phyloP scores from a whole-genome alignment of 2,888 invertebrate genomes.

The Girardia tigrina region DNA sequence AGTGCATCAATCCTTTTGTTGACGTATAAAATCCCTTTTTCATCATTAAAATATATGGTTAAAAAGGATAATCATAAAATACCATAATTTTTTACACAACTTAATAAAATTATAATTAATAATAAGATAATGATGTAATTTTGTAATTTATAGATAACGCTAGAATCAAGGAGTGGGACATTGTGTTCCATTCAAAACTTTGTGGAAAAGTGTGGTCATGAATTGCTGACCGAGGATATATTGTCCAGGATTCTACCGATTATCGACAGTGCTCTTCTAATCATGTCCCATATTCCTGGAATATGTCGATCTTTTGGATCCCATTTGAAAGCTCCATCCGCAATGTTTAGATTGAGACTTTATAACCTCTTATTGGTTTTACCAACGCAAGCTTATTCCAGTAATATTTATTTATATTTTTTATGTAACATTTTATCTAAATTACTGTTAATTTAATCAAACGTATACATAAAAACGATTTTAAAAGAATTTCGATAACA shows the following conservation, averaged over 20 bases:
- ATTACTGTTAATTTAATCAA: too few species aligned
- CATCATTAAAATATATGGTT: too few species aligned
- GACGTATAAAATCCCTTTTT: too few species aligned
- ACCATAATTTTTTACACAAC: too few species aligned
- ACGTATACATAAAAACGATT: too few species aligned
- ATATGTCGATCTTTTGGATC: constrained; percentile 49
- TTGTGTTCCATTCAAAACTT: constrained; percentile 86
- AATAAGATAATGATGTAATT: too few species aligned
- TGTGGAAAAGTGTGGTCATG: constrained; percentile 69
- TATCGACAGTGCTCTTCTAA: constrained; percentile 82
- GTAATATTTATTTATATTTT: too few species aligned
- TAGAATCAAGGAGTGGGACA: constrained; percentile 89
- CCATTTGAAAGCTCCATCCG: constrained; percentile 76
- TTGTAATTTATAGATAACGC: constrained; percentile 74
- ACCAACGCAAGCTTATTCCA: constrained; percentile 67
- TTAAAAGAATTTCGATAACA: too few species aligned
- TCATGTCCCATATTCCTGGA: constrained; percentile 62
- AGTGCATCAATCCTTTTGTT: too few species aligned
- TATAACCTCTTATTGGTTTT: constrained; percentile 71
- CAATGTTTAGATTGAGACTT: constrained; percentile 75
- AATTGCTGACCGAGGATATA: constrained; percentile 78
- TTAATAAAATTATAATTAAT: too few species aligned
- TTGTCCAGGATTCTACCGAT: constrained; percentile 72
- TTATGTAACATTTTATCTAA: too few species aligned
- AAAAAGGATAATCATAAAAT: too few species aligned